Percentiles rank a stretch among this genome's conserved stretches.
Conservation (phyloP, 2,797 vertebrate species). For the Poecile montanus region DNA sequence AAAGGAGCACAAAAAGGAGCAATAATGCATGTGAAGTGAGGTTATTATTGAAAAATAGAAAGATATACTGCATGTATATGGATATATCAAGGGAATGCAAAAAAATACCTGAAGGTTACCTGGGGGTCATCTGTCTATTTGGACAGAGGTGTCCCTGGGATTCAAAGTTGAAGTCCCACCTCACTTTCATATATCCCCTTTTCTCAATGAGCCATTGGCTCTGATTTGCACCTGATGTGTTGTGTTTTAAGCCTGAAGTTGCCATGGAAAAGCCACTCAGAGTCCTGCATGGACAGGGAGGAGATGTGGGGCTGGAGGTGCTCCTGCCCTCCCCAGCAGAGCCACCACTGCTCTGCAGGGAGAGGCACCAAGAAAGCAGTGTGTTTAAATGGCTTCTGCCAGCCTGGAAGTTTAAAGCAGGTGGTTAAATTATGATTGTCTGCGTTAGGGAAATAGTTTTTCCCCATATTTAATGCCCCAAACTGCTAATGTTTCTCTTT, state of each 20-base stretch:
- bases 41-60: neutral
- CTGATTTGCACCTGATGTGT: neutral
- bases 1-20: neutral
- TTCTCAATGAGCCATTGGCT: neutral
- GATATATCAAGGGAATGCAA: neutral
- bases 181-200: neutral
- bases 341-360: neutral
- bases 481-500: neutral
- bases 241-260: neutral
- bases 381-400: neutral
- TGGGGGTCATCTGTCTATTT: neutral
- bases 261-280: neutral
- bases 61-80: neutral
- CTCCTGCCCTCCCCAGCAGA: neutral
- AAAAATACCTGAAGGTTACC: neutral
- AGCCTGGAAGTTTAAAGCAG: neutral
- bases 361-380: neutral
- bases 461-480: neutral
- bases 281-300: accelerated
- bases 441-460: neutral
- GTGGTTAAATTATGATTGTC: neutral
- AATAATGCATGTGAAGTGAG: neutral
- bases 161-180: neutral
- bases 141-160: neutral
- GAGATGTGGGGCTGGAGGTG: neutral